Conservation (phyloP, 2,113 vertebrate species). For the Crotalus horridus region DNA sequence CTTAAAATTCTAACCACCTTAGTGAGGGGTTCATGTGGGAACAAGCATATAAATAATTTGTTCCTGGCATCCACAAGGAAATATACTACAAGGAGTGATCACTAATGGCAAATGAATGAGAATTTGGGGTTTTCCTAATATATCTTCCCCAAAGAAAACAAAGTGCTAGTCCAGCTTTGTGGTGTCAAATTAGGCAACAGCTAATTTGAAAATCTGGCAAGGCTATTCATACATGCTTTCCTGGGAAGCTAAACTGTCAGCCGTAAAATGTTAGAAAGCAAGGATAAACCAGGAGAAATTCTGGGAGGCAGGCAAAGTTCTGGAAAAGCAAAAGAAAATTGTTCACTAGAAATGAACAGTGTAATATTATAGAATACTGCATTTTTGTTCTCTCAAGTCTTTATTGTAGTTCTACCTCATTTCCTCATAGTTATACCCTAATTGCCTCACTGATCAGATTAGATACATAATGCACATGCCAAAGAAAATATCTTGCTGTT, state of each 20-base stretch:
- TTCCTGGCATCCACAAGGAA: not conserved
- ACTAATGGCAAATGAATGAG: not conserved
- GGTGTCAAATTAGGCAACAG: not conserved
- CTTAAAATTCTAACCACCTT: slow-evolving; percentile 8
- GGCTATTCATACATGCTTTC: not conserved
- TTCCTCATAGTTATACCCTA: not conserved
- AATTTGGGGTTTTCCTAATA: not conserved
- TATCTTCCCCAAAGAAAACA: not conserved
- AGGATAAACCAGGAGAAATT: not conserved
- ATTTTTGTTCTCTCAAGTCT: not conserved
- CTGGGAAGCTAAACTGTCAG: not conserved
- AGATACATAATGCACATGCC: not conserved
- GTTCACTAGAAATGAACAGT: not conserved
- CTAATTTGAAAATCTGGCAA: not conserved
- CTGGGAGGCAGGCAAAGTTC: not conserved
- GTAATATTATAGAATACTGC: not conserved
- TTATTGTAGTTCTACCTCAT: not conserved
- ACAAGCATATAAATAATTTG: not conserved
- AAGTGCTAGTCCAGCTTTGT: not conserved
- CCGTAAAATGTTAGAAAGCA: not conserved
- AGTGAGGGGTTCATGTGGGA: slow-evolving; percentile 9
- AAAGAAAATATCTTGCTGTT: not conserved
- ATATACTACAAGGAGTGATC: not conserved
- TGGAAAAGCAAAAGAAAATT: not conserved
- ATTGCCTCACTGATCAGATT: not conserved